Base-by-base conservation (phyloP, 2,888 invertebrate genomes). In the Drosophila subsilvestris region DNA sequence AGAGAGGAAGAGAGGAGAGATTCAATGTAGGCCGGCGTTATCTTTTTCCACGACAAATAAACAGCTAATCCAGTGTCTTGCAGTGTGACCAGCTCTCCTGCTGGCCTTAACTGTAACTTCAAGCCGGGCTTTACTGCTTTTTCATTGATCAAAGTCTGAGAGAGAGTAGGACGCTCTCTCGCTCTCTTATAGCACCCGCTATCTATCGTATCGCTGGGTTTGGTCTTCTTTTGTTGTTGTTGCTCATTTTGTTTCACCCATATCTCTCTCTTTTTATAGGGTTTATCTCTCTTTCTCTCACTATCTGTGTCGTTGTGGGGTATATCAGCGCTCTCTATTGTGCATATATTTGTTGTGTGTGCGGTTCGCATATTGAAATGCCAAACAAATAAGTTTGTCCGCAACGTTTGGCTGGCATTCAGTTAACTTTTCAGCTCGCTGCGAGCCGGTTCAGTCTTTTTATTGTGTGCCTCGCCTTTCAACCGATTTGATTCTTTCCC, bases 381-480 rank as follows among this genome's bases (percentile, higher is more conserved):
- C 72, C 74, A 83, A 69, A 87, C 74, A 84, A 88, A 89, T 83
- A 83, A 87, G 86, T 78, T 60, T 43, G 61, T 70, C 56, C 70
- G 63, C 42, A 22, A 50, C 48, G 60, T 44, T 74, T 54, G 60
- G 27, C 32, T 56, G 55, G 69, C 62, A 60, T 76, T 89, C 90
- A 90, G 90, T 90, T 86, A 59, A 65, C 78, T 77, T 57, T 83
- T 79, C 79, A 66, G 78, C 79, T 80, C 80, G 75, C 75, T 63
- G 58, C 78, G 76, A 68, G 80, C 77, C 84, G 89, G 90, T 86
- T 74, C 37, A n/a, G 80, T 61, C 48, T 43, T 55, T 63, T 27
- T 45, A 42, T 55, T 43, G 29, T 37, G 51, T 47, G 51, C 37
- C 59, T 17, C 22, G n/a, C 25, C 14, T 37, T 12, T 37, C 7